phyloP scores from a whole-genome alignment of 2,797 vertebrate genomes.

The Meda fulgida region DNA sequence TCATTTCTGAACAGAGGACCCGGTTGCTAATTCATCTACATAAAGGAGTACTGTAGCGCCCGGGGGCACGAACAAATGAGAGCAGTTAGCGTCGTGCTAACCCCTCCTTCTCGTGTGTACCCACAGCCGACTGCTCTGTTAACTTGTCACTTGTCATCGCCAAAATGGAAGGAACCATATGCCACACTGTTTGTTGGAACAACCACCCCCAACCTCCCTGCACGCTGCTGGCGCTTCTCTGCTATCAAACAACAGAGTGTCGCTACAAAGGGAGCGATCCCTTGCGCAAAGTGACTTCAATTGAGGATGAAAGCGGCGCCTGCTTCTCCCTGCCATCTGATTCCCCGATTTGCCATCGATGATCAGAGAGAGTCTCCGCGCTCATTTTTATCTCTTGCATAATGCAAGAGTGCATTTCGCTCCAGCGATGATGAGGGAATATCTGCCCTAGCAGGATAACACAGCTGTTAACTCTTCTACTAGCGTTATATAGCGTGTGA shows the following conservation, averaged over 20 bases:
- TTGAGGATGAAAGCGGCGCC: slow-evolving; percentile 72
- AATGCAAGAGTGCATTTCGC: slow-evolving; percentile 65
- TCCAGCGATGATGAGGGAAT: slow-evolving; percentile 61
- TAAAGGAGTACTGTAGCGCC: slow-evolving; percentile 90
- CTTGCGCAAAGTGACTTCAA: slow-evolving; percentile 70
- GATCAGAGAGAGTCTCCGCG: slow-evolving; percentile 72
- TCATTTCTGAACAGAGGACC: slow-evolving; percentile 87
- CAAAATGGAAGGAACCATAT: slow-evolving; percentile 87
- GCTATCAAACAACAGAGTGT: slow-evolving; percentile 50
- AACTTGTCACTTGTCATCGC: slow-evolving; percentile 87
- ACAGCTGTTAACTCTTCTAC: slow-evolving; percentile 72
- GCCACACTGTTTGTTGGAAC: slow-evolving; percentile 80
- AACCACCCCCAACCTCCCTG: slow-evolving; percentile 63
- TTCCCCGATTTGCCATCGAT: slow-evolving; percentile 62
- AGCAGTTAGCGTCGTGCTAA: slow-evolving; percentile 84
- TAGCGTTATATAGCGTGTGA: slow-evolving; percentile 34
- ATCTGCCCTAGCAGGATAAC: slow-evolving; percentile 69
- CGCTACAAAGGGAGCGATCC: slow-evolving; percentile 69
- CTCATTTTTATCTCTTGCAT: slow-evolving; percentile 62
- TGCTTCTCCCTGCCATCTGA: slow-evolving; percentile 59
- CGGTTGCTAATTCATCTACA: slow-evolving; percentile 94
- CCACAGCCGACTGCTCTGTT: slow-evolving; percentile 77
- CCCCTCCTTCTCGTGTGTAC: slow-evolving; percentile 61
- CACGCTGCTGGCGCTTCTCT: slow-evolving; percentile 56
- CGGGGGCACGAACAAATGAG: slow-evolving; percentile 83